Conservation (phyloP, 2,113 vertebrate genomes). For the Clupea harengus region DNA sequence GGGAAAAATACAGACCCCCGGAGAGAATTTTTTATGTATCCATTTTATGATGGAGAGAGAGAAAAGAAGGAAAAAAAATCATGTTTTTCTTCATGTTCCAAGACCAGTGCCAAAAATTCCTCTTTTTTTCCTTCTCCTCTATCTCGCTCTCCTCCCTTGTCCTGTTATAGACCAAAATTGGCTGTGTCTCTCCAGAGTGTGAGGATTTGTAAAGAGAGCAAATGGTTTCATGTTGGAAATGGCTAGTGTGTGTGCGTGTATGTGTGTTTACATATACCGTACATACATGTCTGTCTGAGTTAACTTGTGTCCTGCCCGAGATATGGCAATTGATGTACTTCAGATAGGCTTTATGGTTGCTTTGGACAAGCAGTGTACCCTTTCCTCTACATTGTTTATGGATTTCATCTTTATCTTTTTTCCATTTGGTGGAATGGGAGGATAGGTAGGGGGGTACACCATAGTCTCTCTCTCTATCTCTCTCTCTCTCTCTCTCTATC, state of each 20-base stretch:
- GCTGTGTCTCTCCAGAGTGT: background rate
- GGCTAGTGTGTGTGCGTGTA: background rate
- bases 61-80: background rate
- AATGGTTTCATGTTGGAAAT: background rate
- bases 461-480: background rate
- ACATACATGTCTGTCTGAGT: background rate
- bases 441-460: too few species aligned
- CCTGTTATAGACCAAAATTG: slow-evolving; percentile 5
- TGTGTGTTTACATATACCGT: background rate
- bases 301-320: background rate
- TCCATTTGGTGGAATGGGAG: too few species aligned
- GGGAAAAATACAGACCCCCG: background rate
- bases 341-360: too few species aligned
- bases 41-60: slow-evolving; percentile 21
- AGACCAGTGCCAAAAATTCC: slow-evolving; percentile 21
- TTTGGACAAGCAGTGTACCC: background rate
- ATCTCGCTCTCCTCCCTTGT: slow-evolving; percentile 16
- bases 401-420: too few species aligned
- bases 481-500: background rate
- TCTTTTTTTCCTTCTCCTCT: slow-evolving; percentile 2
- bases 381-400: background rate
- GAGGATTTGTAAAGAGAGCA: background rate
- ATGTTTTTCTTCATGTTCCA: slow-evolving; percentile 21
- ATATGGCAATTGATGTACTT: too few species aligned
- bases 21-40: slow-evolving; percentile 24